Base-by-base conservation (phyloP, 2,797 vertebrate genomes). In the Sternotherus odoratus region DNA sequence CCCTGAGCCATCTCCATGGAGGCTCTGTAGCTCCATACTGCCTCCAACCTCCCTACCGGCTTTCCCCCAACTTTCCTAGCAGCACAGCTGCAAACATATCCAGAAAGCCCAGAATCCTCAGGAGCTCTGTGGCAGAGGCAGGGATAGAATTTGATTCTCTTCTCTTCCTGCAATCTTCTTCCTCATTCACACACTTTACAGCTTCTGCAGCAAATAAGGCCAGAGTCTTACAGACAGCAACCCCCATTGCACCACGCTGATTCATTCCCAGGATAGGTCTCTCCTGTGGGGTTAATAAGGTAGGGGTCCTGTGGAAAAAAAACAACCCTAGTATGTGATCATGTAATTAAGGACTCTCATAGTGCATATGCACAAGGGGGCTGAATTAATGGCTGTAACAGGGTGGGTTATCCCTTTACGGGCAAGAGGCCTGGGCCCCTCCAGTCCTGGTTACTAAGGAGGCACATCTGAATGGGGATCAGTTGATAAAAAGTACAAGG, bases 131-230 rank as follows among this genome's bases (percentile, higher is more conserved):
- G 16, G 2, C 51, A 88, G 6, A 0, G 1, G 49, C 36, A 46
- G 12, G n/a, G 26, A 36, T 0, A 63, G 2, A 19, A 69, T 16
- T 19, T 33, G 54, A 1, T 15, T 2, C 1, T 1, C 16, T 21
- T 17, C 83, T 12, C 77, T 48, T 75, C 26, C 39, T 46, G 26
- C 24, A 0, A 0, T 19, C 80, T 30, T 33, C 30, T 51, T 21
- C 4, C 7, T 1, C 0, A 69, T 77, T 24, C 43, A 3, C 12
- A 28, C 56, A 33, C 49, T 33, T 85, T 36, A 4, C 8, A 66
- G 24, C 36, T 23, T 78, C 30, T 78, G 33, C 21, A 78, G 21
- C 53, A 83, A n/a, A 77, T 82, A 13, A 84, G 63, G 46, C 33
- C 78, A 46, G 36, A 75, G 50, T 56, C 0, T 0, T 49, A n/a